These are phyloP conservation scores for Sebastes kiyomatsui DNA, from an alignment of 2,797 vertebrate genomes.

Conservation along the genomic window DNA sequence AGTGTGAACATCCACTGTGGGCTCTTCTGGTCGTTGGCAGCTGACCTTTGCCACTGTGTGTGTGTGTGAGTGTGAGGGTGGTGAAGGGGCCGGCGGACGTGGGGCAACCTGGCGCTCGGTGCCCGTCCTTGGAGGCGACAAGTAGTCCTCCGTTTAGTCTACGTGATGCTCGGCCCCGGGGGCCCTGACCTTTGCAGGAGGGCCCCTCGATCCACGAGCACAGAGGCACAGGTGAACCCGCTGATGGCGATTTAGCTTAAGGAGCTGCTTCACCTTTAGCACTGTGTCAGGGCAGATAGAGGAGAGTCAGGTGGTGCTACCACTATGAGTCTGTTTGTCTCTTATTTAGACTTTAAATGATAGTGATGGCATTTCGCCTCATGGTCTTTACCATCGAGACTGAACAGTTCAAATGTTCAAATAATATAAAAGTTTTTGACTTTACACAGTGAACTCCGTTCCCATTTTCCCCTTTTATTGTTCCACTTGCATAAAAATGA, in stretches of 20 bases:
- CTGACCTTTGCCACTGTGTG: slow-evolving; percentile 62
- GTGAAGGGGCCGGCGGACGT: background rate
- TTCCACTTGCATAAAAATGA: background rate
- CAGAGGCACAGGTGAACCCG: slow-evolving; percentile 37
- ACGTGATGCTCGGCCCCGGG: background rate
- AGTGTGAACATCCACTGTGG: background rate
- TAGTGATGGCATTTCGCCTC: background rate
- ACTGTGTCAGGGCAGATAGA: slow-evolving; percentile 15
- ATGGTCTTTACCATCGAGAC: background rate
- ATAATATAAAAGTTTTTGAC: background rate
- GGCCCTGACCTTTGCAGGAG: slow-evolving; percentile 64
- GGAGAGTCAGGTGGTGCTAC: slow-evolving; percentile 6
- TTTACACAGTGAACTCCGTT: background rate
- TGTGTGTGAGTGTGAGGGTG: slow-evolving; percentile 25
- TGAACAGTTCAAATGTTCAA: background rate
- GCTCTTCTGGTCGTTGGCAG: slow-evolving; percentile 39
- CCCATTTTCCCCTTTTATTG: background rate
- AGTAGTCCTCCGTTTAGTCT: slow-evolving; percentile 21
- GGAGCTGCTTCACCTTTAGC: slow-evolving; percentile 72
- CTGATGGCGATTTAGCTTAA: slow-evolving; percentile 37
- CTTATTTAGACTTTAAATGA: background rate
- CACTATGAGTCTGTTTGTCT: slow-evolving; percentile 10
- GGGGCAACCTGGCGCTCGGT: background rate
- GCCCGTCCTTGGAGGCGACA: slow-evolving; percentile 24
- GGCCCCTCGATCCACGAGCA: background rate